These are phyloP conservation scores for Bombycilla garrulus DNA, from an alignment of 2,113 vertebrate genomes.

Conservation along the genomic window DNA sequence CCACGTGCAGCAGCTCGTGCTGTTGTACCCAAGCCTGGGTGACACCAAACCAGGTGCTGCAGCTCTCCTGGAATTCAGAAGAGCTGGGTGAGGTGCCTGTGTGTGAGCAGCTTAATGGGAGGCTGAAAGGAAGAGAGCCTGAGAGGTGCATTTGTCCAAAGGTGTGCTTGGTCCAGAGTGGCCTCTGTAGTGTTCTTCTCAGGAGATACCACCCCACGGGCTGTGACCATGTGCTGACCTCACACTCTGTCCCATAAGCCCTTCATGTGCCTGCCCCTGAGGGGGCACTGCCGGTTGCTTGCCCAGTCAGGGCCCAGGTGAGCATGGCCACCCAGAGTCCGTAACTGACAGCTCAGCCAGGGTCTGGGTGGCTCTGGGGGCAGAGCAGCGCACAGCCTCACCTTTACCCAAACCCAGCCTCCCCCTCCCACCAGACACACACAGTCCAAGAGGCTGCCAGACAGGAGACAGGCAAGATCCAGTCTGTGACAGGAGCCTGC, in stretches of 20 bases:
- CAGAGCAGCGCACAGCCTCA: fast-evolving
- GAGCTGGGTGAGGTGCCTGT: background rate
- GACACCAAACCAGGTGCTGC: too few relatives aligned
- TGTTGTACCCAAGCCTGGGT: too few relatives aligned
- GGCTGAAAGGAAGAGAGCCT: background rate
- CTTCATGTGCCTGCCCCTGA: background rate
- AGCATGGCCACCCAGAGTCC: background rate
- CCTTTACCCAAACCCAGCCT: fast-evolving
- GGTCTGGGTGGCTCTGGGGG: background rate
- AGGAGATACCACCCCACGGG: background rate
- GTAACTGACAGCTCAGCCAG: background rate
- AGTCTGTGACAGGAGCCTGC: background rate
- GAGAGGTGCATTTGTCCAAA: background rate
- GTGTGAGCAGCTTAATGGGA: background rate
- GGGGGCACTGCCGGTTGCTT: background rate
- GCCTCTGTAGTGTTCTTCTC: background rate
- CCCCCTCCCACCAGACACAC: background rate
- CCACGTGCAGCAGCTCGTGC: fast-evolving
- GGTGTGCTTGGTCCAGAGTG: fast-evolving
- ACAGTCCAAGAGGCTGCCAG: background rate
- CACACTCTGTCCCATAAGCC: background rate
- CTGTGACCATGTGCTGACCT: background rate
- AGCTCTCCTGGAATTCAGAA: background rate
- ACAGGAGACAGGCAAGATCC: background rate
- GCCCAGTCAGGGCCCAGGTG: background rate